Base-by-base conservation (phyloP, 1,140 invertebrate genomes). In the Leptoteleia sp. region DNA sequence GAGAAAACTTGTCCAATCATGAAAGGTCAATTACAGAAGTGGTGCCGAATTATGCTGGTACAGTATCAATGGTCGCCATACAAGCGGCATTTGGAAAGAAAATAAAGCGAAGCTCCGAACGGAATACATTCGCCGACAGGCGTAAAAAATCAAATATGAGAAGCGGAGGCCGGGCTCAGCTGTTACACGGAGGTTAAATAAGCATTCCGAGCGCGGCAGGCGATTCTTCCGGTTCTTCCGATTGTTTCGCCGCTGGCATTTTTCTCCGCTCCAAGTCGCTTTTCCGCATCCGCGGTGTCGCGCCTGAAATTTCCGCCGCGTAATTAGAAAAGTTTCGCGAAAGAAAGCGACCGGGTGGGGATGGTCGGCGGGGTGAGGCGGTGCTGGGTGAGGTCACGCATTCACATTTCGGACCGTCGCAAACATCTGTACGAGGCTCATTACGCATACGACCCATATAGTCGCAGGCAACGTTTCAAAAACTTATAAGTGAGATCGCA, bases 281-380 rank as follows among this genome's bases (percentile, higher is more conserved):
- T 70, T 70, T 50, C 50, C 25, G 17, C 55, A 43, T 67, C 57
- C 40, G 17, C 77, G 65, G 47, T n/a, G 37, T 40, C 19, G 59
- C 50, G 50, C 3, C 47, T 47, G 61, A 72, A 76, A 80, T 80
- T 76, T 73, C 64, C 73, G 68, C 42, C 42, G 37, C 62, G 80
- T 83, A 82, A 83, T 83, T 83, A 82, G 78, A 83, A 83, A 83
- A 83, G 76, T 83, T 83, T 71, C 48, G 64, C 64, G 38, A 70
- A 68, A 55, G 48, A 72, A 75, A 54, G 29, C 54, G 64, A 13
- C 22, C 17, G 57, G 52, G 54, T 52, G 47, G 25, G 13, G 33
- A 52, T 43, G 15, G 47, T 40, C n/a, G n/a, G n/a, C n/a, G 55
- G 54, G 50, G 47, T 25, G 33, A 54, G 55, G 47, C 1, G 15